phyloP scores from a whole-genome alignment of 2,888 invertebrate genomes.

The Cheilosia scutellata region DNA sequence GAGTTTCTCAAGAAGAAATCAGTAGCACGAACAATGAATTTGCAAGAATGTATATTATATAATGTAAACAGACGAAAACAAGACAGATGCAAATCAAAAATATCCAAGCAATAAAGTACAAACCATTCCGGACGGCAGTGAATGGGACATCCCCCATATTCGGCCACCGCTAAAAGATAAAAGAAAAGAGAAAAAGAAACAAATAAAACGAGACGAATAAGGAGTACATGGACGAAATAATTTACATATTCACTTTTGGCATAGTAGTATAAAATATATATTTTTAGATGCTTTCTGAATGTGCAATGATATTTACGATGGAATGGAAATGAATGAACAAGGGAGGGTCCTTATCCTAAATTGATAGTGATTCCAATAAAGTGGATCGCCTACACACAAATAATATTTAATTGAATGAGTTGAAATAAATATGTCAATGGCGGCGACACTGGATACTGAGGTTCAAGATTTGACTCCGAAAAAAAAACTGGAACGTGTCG shows the following conservation, averaged over 20 bases:
- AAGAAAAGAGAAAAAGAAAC: constrained; percentile 34
- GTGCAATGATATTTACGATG: constrained; percentile 24
- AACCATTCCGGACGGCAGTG: constrained; percentile 85
- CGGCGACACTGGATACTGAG: background rate
- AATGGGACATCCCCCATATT: constrained; percentile 84
- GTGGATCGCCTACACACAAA: background rate
- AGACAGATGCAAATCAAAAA: constrained; percentile 67
- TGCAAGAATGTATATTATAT: constrained; percentile 16
- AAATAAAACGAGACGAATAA: constrained; percentile 12
- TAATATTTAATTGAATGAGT: background rate
- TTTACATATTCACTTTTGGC: constrained; percentile 1
- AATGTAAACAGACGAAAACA: constrained; percentile 48
- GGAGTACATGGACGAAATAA: constrained; percentile 5
- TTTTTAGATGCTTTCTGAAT: background rate
- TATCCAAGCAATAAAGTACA: constrained; percentile 78
- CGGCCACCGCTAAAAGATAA: constrained; percentile 82
- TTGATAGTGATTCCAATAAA: background rate
- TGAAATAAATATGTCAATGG: background rate
- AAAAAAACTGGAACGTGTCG: background rate
- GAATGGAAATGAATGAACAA: constrained; percentile 8
- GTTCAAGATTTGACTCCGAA: background rate
- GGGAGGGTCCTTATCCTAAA: background rate
- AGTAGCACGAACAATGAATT: constrained; percentile 68
- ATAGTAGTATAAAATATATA: background rate
- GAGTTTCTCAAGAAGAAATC: constrained; percentile 35